Percentiles rank a stretch among this genome's conserved stretches.
Conservation (phyloP, 1,140 invertebrate genomes). For the Zaprionus lachaisei region DNA sequence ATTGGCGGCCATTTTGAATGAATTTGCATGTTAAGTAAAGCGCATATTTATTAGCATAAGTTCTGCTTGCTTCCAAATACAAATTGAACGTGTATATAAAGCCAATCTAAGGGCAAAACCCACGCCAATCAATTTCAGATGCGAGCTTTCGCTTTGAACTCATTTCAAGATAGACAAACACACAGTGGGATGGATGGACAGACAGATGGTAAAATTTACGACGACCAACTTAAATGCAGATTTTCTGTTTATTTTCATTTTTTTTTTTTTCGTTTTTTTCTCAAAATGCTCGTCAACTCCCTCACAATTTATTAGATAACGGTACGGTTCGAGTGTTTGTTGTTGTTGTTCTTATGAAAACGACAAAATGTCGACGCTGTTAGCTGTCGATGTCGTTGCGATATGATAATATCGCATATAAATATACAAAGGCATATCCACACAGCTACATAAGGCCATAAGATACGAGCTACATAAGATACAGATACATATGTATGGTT, state of each 20-base stretch:
- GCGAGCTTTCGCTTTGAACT: constrained; percentile 73
- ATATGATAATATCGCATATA: constrained; percentile 70
- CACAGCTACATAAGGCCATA: constrained; percentile 28
- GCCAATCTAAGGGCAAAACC: constrained; percentile 67
- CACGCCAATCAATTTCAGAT: constrained; percentile 56
- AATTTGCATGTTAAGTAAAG: constrained; percentile 67
- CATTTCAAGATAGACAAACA: constrained; percentile 55
- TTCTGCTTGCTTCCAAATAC: constrained; percentile 41
- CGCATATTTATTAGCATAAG: constrained; percentile 66
- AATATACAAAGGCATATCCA: constrained; percentile 43
- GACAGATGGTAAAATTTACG: constrained; percentile 49
- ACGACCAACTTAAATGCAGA: constrained; percentile 58
- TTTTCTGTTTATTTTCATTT: constrained; percentile 43
- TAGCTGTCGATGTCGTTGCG: constrained; percentile 63
- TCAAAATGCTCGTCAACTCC: constrained; percentile 63
- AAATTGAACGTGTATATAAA: constrained; percentile 15
- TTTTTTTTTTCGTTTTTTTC: constrained; percentile 15
- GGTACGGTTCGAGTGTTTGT: constrained; percentile 42
- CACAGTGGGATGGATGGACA: background rate
- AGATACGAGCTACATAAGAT: constrained; percentile 21
- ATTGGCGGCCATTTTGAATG: constrained; percentile 70
- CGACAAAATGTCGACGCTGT: constrained; percentile 77
- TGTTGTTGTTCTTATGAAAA: constrained; percentile 64
- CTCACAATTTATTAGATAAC: constrained; percentile 81
- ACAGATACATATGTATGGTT: constrained; percentile 40